Evolutionary conservation across 2,797 vertebrate genomes (phyloP), one percentile per base, ranked within the genome.

Genomic region (Enteromius trimaculatus): DNA sequence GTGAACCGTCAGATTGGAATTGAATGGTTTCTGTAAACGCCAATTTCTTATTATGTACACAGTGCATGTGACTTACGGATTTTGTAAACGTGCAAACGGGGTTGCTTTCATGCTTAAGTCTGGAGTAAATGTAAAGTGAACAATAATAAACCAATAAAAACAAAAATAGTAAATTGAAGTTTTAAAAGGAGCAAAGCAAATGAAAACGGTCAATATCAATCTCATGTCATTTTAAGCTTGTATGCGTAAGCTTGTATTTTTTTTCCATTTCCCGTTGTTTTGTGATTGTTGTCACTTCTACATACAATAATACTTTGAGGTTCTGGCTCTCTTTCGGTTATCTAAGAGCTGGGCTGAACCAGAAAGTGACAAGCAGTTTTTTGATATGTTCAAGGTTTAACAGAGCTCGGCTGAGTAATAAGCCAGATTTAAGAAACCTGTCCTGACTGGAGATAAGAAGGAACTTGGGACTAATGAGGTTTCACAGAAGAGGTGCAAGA

Each of bases 371-470:
- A 16, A 21, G 16, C 55, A 58, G 26, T 29, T 13, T 14, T 37
- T 37, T 9, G 17, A 79, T n/a, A 64, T 14, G 55, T 75, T 49
- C 14, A 9, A 69, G 4, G 51, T 82, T 82, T 77, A 69, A 68
- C 51, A 58, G 17, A 47, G 49, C 23, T 47, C 26, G 1, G 29
- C n/a, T 39, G 58, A 53, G 9, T 6, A 31, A 29, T 58, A 14
- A 77, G 62, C 8, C 49, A 76, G 17, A 76, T 68, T 77, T 75
- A 75, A 51, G 70, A 66, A 76, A 49, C n/a, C 58, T 65, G 31
- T 75, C 60, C 60, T 10, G n/a, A 37, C 60, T 42, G 6, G 13
- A 69, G 81, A 83, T 77, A 58, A 69, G 34, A 29, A 66, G 23
- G 23, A 58, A 37, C 21, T 21, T 7, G n/a, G 17, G 81, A 58